Conservation (phyloP, 2,888 invertebrate genomes). For the Nomada ruficornis region DNA sequence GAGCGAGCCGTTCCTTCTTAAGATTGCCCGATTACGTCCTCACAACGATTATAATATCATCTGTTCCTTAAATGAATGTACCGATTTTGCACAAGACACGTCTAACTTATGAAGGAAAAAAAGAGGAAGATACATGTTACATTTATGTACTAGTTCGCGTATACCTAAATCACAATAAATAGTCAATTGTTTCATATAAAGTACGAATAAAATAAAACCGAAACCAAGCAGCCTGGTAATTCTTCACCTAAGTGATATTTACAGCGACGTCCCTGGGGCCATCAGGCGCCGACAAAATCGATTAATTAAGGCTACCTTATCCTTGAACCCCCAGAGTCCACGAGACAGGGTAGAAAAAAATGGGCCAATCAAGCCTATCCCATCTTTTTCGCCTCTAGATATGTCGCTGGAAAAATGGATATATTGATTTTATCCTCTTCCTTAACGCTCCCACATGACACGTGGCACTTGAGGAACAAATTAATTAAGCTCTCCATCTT, state of each 20-base stretch:
- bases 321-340: too few species aligned
- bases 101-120: slow-evolving; percentile 69
- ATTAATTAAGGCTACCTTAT: too few species aligned
- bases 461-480: too few species aligned
- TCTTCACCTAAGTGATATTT: slow-evolving; percentile 18
- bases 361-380: too few species aligned
- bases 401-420: too few species aligned
- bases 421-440: too few species aligned
- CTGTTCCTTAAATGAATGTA: slow-evolving; percentile 56
- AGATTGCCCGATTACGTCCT: slow-evolving; percentile 30
- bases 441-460: too few species aligned
- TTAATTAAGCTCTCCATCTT: too few species aligned
- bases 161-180: slow-evolving; percentile 80
- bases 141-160: slow-evolving; percentile 77
- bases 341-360: too few species aligned
- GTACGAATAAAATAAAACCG: slow-evolving; percentile 74
- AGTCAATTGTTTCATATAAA: slow-evolving; percentile 83
- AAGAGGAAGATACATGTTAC: slow-evolving; percentile 75
- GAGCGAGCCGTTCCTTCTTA: slow-evolving; percentile 29
- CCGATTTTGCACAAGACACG: slow-evolving; percentile 72
- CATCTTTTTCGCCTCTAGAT: too few species aligned
- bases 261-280: too few species aligned
- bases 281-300: too few species aligned
- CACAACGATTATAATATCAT: slow-evolving; percentile 51
- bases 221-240: slow-evolving; percentile 30